These are phyloP conservation scores for Sepioteuthis lessoniana DNA, from an alignment of 2,888 invertebrate genomes.

Conservation along the genomic window DNA sequence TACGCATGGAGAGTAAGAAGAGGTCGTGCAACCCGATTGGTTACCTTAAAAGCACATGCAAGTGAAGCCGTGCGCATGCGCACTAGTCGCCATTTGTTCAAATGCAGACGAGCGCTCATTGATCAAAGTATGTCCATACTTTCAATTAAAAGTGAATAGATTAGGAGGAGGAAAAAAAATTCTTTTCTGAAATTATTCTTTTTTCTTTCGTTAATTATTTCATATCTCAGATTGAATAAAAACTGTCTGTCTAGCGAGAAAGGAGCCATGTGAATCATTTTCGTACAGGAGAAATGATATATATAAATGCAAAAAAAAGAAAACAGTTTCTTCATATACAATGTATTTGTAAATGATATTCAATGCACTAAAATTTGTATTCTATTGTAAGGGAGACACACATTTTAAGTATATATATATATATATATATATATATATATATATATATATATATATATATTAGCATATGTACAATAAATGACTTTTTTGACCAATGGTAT, in stretches of 20 bases:
- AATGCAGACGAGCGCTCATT: neutral
- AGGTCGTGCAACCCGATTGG: neutral
- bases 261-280: neutral
- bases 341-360: neutral
- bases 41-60: neutral
- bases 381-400: neutral
- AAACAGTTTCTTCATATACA: neutral
- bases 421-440: neutral
- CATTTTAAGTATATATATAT: neutral
- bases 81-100: neutral
- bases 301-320: neutral
- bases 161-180: neutral
- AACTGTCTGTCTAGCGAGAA: neutral
- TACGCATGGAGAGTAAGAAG: neutral
- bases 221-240: neutral
- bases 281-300: neutral
- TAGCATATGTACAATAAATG: no score
- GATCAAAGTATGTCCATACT: neutral
- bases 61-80: neutral
- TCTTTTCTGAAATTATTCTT: neutral
- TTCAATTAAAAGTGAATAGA: slow-evolving; percentile 4
- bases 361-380: neutral
- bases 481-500: no score
- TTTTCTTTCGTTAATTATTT: neutral
- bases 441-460: neutral